A percentile compares a stretch with the other conserved stretches of the same genome.
Conservation (phyloP, 2,797 vertebrate genomes). For the Emys orbicularis region DNA sequence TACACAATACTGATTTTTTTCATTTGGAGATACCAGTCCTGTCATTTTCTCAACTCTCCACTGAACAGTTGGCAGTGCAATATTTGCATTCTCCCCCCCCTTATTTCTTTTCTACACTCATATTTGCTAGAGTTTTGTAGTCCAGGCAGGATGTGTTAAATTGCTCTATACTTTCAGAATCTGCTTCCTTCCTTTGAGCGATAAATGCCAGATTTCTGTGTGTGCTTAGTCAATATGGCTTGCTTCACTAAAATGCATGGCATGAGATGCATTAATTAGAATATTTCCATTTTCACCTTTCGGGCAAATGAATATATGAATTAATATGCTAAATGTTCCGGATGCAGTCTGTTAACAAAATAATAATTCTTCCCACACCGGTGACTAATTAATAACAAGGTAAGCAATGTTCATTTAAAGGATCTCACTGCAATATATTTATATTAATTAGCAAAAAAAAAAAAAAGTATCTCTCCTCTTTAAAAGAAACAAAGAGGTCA, state of each 20-base stretch:
- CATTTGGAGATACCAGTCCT: accelerated
- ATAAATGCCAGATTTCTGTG: not conserved
- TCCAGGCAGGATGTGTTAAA: not conserved
- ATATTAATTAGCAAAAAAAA: conserved; percentile 2
- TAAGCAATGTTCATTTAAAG: not conserved
- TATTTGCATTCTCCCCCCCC: not conserved
- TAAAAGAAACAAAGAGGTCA: not conserved
- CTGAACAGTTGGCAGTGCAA: not conserved
- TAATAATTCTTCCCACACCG: not conserved
- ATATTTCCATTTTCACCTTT: not conserved
- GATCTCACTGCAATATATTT: not conserved
- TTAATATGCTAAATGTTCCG: not conserved
- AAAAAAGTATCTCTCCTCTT: not conserved
- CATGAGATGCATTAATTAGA: not conserved
- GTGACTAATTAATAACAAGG: not conserved
- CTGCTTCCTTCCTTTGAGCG: not conserved
- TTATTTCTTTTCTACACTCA: not conserved
- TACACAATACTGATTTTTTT: accelerated
- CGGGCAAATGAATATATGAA: not conserved
- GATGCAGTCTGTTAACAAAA: not conserved
- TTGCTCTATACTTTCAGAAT: not conserved
- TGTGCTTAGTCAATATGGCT: not conserved
- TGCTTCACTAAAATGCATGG: not conserved
- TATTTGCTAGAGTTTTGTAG: not conserved
- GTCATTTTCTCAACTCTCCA: not conserved